These are phyloP conservation scores for Gymnobelideus leadbeateri DNA, from an alignment of 2,113 vertebrate genomes.

Conservation along the genomic window DNA sequence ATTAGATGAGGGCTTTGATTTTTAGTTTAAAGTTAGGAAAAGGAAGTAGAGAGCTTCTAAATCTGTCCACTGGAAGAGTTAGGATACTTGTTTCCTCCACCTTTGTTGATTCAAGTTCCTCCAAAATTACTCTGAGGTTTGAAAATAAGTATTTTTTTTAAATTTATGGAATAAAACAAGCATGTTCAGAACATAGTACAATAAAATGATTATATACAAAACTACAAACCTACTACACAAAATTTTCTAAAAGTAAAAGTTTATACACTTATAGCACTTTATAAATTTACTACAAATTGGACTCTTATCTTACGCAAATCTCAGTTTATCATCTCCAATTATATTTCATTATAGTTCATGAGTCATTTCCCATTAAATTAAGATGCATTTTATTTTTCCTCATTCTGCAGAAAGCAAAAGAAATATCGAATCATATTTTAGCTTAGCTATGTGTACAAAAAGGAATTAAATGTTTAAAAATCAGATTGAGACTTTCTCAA, in stretches of 20 bases:
- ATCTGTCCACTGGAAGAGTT: neutral
- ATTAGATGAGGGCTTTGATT: neutral
- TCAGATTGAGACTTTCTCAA: neutral
- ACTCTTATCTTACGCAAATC: neutral
- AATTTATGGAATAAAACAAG: neutral
- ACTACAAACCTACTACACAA: too few relatives aligned
- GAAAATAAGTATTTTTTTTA: neutral
- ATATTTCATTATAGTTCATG: neutral
- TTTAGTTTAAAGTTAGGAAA: neutral
- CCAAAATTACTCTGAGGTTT: neutral
- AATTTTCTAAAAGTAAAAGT: neutral
- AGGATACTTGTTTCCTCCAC: neutral
- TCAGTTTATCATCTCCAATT: neutral
- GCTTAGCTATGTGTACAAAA: neutral
- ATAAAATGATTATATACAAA: too few relatives aligned
- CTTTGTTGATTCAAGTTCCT: neutral
- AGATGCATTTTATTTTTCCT: neutral
- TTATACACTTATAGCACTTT: neutral
- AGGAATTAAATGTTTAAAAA: neutral
- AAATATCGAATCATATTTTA: neutral
- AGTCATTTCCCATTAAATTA: neutral
- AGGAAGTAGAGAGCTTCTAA: neutral
- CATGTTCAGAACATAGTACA: neutral
- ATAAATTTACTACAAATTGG: neutral
- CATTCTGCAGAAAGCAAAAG: neutral